Evolutionary conservation across 2,113 vertebrate species (phyloP).

Genomic region (Chloroceryle aenea): DNA sequence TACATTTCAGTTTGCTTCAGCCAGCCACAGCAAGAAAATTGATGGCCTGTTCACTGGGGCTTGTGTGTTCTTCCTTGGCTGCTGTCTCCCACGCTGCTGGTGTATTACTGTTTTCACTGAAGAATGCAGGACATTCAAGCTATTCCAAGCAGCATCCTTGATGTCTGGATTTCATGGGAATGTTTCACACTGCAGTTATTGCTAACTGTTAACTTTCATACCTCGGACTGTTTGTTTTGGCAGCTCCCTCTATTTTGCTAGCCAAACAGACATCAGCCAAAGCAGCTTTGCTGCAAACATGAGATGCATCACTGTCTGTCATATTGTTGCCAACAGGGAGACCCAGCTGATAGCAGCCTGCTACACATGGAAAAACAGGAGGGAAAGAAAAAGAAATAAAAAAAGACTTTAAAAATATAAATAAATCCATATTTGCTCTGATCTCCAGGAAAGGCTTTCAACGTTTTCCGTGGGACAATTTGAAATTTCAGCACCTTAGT

Average conservation of each 20-base stretch:
- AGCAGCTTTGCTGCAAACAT: conserved; percentile 1
- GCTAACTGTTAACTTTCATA: conserved; percentile 74
- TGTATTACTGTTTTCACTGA: conserved; percentile 68
- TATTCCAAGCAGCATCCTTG: conserved; percentile 79
- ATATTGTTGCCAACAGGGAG: conserved; percentile 6
- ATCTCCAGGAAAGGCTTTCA: not conserved
- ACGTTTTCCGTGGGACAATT: not conserved
- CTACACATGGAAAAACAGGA: not conserved
- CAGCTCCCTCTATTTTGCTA: conserved; percentile 71
- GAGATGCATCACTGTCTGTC: conserved; percentile 33
- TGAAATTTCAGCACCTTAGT: not conserved
- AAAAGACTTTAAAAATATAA: not conserved
- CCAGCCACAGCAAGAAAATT: conserved; percentile 52
- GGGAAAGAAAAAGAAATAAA: not conserved
- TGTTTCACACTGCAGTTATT: conserved; percentile 72
- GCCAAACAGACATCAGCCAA: conserved; percentile 57
- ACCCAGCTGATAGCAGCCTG: conserved; percentile 24
- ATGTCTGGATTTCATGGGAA: conserved; percentile 78
- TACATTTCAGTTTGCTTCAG: conserved; percentile 45
- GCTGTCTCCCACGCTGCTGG: conserved; percentile 69
- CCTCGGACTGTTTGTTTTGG: conserved; percentile 74
- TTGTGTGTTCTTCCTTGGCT: conserved; percentile 10
- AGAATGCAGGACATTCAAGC: conserved; percentile 79
- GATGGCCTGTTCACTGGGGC: conserved; percentile 43
- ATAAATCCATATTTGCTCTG: not conserved